Evolutionary conservation across 1,140 invertebrate genomes (phyloP).

Genomic region (Caerostris darwini): DNA sequence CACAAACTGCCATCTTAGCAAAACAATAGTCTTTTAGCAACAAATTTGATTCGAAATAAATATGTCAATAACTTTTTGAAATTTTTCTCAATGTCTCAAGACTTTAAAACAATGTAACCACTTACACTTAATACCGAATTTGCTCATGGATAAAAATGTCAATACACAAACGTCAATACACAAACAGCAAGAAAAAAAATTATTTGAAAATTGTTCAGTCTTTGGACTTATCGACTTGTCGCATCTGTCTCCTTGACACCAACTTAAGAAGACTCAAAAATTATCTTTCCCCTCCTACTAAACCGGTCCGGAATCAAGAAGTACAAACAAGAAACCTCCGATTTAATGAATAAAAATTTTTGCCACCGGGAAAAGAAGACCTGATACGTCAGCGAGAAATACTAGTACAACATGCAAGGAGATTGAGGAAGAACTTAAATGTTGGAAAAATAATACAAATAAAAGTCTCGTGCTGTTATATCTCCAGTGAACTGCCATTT

Average conservation of each 20-base stretch:
- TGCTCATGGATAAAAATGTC: neutral
- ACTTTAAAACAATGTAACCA: no score
- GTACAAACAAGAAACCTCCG: neutral
- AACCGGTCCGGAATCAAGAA: neutral
- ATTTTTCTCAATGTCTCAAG: no score
- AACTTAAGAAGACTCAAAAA: neutral
- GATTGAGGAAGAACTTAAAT: neutral
- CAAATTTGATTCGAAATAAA: no score
- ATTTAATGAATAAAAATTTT: constrained; percentile 45
- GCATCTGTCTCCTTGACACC: neutral
- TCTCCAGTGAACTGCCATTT: neutral
- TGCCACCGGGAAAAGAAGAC: neutral
- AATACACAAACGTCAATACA: neutral
- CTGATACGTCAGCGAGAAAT: neutral
- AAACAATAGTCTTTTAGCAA: no score
- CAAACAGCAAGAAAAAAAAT: neutral
- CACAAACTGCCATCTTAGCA: no score
- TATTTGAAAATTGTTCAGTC: neutral
- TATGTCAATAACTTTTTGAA: no score
- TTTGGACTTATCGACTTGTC: neutral
- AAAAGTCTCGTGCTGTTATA: neutral
- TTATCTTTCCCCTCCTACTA: neutral
- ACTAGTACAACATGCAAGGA: neutral
- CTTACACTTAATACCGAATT: neutral
- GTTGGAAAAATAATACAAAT: neutral